A percentile compares a stretch with the other conserved stretches of the same genome.
These are phyloP conservation scores for Gadopsis bispinosus DNA, from an alignment of 2,797 vertebrate genomes.

Conservation along the genomic window DNA sequence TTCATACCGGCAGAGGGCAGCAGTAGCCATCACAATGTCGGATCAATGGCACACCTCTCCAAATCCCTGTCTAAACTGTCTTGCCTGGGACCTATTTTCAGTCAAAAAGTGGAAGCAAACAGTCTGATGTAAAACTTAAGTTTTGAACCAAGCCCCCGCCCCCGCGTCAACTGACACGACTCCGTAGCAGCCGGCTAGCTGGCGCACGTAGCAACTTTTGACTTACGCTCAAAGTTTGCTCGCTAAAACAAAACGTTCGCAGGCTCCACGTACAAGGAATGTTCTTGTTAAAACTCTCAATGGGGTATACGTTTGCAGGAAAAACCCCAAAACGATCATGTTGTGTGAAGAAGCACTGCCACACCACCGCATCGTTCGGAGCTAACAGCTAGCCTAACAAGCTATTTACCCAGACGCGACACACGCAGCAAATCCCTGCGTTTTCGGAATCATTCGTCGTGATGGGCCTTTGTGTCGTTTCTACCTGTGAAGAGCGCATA, in stretches of 20 bases:
- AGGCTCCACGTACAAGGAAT: rapidly evolving
- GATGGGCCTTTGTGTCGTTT: neutral
- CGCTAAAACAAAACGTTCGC: neutral
- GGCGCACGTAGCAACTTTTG: conserved; percentile 6
- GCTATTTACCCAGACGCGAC: conserved; percentile 43
- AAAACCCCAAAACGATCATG: neutral
- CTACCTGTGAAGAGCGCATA: conserved; percentile 79
- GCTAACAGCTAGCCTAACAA: conserved; percentile 44
- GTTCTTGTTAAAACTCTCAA: rapidly evolving
- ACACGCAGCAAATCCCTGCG: neutral
- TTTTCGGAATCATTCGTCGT: neutral
- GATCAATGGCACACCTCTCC: conserved; percentile 29
- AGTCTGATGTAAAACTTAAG: neutral
- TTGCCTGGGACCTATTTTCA: rapidly evolving
- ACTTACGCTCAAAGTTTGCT: neutral
- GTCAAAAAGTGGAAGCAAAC: neutral
- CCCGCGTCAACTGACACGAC: neutral
- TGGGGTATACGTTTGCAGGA: neutral
- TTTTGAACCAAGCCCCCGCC: neutral
- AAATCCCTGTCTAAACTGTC: neutral
- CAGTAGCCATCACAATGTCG: conserved; percentile 22
- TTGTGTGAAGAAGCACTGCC: neutral
- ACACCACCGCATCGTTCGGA: neutral
- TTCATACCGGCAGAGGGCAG: conserved; percentile 18
- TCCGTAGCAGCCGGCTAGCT: conserved; percentile 29